Evolutionary conservation across 2,888 invertebrate genomes (phyloP).

Genomic region (Catocala nupta): DNA sequence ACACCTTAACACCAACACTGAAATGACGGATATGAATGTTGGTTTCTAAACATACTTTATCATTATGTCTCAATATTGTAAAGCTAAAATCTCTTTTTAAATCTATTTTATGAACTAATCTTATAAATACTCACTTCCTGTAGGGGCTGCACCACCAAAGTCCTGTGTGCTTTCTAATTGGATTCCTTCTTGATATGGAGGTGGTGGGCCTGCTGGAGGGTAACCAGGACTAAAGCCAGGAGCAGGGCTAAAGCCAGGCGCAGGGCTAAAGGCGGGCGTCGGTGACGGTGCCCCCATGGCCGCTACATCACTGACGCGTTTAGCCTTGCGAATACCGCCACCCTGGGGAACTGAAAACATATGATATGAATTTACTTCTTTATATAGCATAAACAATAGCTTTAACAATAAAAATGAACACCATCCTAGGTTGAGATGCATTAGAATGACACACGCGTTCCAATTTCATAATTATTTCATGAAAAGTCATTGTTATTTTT

Average conservation of each 20-base stretch:
- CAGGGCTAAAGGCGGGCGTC: conserved; percentile 65
- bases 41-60: too few species aligned
- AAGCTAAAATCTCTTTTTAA: too few species aligned
- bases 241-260: conserved; percentile 62
- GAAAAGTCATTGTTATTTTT: too few species aligned
- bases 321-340: conserved; percentile 86
- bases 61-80: too few species aligned
- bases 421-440: too few species aligned
- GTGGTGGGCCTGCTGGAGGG: conserved; percentile 66
- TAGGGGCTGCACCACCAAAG: conserved; percentile 59
- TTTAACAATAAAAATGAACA: not conserved
- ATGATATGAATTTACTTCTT: not conserved
- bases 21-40: too few species aligned
- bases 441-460: not conserved
- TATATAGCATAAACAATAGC: not conserved
- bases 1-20: too few species aligned
- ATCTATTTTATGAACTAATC: too few species aligned
- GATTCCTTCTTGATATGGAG: conserved; percentile 77
- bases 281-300: conserved; percentile 89
- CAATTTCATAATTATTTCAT: not conserved
- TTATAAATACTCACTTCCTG: conserved; percentile 61
- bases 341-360: conserved; percentile 67
- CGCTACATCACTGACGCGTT: conserved; percentile 90
- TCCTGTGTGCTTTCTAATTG: conserved; percentile 72
- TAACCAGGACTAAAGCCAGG: conserved; percentile 65